Conservation (phyloP, 2,113 vertebrate species). For the Oxyura jamaicensis region DNA sequence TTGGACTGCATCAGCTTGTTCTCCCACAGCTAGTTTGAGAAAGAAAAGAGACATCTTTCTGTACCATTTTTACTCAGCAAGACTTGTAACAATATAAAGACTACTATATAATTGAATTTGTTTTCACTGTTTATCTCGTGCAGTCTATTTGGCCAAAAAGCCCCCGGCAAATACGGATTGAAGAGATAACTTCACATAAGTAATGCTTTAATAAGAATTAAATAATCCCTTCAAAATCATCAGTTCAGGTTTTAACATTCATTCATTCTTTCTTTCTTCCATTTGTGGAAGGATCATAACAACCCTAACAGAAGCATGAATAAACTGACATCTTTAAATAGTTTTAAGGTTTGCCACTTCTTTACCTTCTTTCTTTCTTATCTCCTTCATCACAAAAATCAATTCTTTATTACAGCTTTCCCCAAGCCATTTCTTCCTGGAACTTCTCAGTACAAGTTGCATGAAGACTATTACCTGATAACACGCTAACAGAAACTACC, state of each 20-base stretch:
- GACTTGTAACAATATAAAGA: neutral
- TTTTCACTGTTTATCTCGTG: neutral
- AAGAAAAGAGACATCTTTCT: neutral
- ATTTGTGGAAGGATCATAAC: neutral
- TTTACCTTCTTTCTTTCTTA: neutral
- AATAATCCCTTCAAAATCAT: neutral
- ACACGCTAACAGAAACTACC: neutral
- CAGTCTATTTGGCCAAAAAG: neutral
- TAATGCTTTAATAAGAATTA: neutral
- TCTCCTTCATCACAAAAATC: neutral
- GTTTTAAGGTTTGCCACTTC: neutral
- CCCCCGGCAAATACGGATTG: neutral
- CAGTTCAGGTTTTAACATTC: neutral
- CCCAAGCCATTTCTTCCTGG: neutral
- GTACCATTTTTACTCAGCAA: neutral
- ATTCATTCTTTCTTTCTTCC: neutral
- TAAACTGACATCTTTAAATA: neutral
- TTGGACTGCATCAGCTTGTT: conserved; percentile 98
- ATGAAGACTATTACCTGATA: neutral
- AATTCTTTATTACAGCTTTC: neutral
- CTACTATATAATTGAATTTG: neutral
- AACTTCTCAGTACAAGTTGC: neutral
- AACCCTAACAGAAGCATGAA: neutral
- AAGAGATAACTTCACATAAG: neutral
- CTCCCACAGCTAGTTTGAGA: conserved; percentile 90